These are phyloP conservation scores for Sebastiscus tertius DNA, from an alignment of 2,797 vertebrate genomes.

Conservation along the genomic window DNA sequence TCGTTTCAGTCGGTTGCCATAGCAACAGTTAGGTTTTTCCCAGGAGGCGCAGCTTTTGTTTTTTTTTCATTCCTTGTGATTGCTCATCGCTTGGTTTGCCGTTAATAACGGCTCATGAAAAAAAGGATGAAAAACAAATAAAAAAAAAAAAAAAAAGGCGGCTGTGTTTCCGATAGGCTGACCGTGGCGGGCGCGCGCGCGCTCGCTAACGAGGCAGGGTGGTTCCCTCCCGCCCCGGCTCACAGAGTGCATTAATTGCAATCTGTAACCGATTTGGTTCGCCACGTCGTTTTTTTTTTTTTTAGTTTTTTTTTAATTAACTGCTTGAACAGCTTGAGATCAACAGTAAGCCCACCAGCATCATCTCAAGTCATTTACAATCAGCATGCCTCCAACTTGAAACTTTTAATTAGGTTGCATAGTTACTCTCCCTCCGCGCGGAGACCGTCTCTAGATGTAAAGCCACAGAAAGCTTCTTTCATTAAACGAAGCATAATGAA, in stretches of 20 bases:
- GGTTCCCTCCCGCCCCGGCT: constrained; percentile 58
- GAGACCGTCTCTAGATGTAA: constrained; percentile 25
- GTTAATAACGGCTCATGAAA: constrained; percentile 76
- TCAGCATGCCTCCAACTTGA: constrained; percentile 76
- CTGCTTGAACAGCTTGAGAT: constrained; percentile 84
- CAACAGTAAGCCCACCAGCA: constrained; percentile 77
- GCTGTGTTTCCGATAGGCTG: constrained; percentile 49
- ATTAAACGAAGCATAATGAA: constrained; percentile 41
- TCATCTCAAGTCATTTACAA: constrained; percentile 79
- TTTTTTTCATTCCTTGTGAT: constrained; percentile 27
- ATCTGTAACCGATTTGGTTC: constrained; percentile 82
- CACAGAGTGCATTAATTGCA: constrained; percentile 78
- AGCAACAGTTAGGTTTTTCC: constrained; percentile 77
- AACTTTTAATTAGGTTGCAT: constrained; percentile 83
- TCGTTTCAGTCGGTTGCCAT: constrained; percentile 73
- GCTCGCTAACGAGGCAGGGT: constrained; percentile 70
- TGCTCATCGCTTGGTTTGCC: constrained; percentile 69
- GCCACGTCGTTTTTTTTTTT: constrained; percentile 72
- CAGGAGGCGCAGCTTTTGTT: constrained; percentile 38
- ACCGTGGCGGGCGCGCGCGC: constrained; percentile 56
- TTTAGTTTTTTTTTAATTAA: constrained; percentile 64
- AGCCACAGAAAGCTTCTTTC: constrained; percentile 24
- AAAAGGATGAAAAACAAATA: constrained; percentile 67
- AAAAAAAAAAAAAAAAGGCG: constrained; percentile 47
- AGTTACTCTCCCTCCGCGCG: constrained; percentile 21